Conservation (phyloP, 2,888 invertebrate species). For the Drepanosiphum platanoidis region DNA sequence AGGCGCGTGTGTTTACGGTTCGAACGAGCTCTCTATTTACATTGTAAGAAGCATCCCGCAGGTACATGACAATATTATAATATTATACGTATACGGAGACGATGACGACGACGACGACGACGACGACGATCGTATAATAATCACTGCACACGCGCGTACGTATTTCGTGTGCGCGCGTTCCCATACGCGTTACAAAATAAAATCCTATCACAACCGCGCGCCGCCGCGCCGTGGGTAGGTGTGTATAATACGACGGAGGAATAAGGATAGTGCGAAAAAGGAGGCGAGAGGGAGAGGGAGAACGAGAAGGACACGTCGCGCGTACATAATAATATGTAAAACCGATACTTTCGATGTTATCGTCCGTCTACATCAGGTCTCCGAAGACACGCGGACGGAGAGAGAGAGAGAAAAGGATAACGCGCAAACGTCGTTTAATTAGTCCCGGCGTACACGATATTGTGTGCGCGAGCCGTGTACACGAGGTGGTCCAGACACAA, state of each 20-base stretch:
- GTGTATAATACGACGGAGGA: neutral
- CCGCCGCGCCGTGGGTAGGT: too few species aligned
- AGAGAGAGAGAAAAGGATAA: neutral
- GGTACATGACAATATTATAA: neutral
- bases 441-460: conserved; percentile 1
- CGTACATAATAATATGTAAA: conserved; percentile 24
- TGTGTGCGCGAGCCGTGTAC: too few species aligned
- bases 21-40: conserved; percentile 59
- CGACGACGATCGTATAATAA: neutral
- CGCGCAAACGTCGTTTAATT: conserved; percentile 25
- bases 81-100: too few species aligned
- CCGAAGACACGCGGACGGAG: neutral
- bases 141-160: too few species aligned
- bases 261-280: neutral
- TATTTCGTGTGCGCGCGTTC: too few species aligned
- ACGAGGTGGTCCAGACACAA: conserved; percentile 50
- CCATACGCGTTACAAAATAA: too few species aligned
- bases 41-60: conserved; percentile 34
- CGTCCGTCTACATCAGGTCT: neutral
- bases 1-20: conserved; percentile 23
- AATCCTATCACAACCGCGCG: too few species aligned
- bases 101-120: neutral
- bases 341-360: conserved; percentile 49
- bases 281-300: neutral
- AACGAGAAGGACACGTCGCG: neutral